Evolutionary conservation across 1,140 invertebrate genomes (phyloP), one percentile per base, ranked within the genome.

Genomic region (Campoletis sonorensis): DNA sequence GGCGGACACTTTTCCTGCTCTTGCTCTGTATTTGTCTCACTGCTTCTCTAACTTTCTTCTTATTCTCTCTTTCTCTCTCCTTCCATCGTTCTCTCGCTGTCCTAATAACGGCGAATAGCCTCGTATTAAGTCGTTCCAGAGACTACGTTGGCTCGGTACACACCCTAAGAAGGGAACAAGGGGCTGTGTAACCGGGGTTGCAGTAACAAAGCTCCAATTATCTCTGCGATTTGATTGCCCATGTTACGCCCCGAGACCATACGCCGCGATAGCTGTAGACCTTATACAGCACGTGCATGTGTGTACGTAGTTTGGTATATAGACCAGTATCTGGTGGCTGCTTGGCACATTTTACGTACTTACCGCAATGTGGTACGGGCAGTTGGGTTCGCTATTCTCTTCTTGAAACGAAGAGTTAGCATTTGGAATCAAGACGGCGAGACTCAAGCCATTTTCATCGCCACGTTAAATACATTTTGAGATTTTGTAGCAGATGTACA

Each of bases 201-300:
- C 77, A 75, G 80, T 79, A 82, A 85, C 84, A 85, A 84, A 81
- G 83, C 82, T 78, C 83, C 84, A 84, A 85, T 85, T 84, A 85
- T 85, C 83, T 78, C 76, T 16, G 68, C 83, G 81, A 83, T 85
- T 85, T 84, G 83, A 84, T 85, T 82, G 76, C 83, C 30, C 61
- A 37, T 54, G 27, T 54, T 75, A 64, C 23, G 26, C 23, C 61
- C 11, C 26, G 4, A 64, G 51, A 54, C 16, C 51, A 54, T 54
- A 54, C 16, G 51, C 18, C 51, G 51, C 51, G 1, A 54, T 54
- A 54, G 51, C 16, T 54, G 1, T 11, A 54, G 51, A 54, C 51
- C 51, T n/a, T 54, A 54, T 54, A n/a, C 16, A n/a, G n/a, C 51
- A 21, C 51, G 51, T 54, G 18, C n/a, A 21, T 54, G 51, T 54